Conservation (phyloP, 37 sponge, comb jelly and placozoan species). For the Spongia lamella region DNA sequence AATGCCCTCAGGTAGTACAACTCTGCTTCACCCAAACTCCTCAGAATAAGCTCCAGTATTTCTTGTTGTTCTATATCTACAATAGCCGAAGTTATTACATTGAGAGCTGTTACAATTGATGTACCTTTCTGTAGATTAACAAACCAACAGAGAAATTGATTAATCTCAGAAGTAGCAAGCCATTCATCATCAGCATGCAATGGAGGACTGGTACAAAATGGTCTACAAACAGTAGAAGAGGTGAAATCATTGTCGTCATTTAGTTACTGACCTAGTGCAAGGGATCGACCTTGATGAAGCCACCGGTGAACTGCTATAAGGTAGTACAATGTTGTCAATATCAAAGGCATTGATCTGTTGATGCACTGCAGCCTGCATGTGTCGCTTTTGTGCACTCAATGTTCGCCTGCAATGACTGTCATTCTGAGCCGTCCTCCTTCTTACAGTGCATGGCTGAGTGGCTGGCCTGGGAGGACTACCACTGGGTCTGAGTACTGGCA, state of each 20-base stretch:
- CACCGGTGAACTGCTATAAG: too few relatives aligned
- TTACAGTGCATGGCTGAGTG: too few relatives aligned
- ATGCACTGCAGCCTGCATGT: too few relatives aligned
- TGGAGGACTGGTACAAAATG: neutral
- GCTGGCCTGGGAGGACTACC: too few relatives aligned
- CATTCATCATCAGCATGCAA: neutral
- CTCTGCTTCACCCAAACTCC: constrained; percentile 40
- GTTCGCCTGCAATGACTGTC: too few relatives aligned
- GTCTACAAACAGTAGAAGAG: neutral
- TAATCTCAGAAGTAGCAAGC: constrained; percentile 15
- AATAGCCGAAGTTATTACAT: neutral
- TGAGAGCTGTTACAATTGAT: neutral
- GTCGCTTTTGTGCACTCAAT: too few relatives aligned
- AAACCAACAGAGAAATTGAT: constrained; percentile 59
- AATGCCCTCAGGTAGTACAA: constrained; percentile 47
- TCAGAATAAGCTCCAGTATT: constrained; percentile 53
- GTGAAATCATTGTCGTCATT: neutral
- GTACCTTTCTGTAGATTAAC: constrained; percentile 44
- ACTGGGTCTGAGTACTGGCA: too few relatives aligned
- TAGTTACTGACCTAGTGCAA: too few relatives aligned
- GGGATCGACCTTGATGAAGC: too few relatives aligned
- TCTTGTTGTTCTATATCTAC: constrained; percentile 77
- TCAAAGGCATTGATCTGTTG: too few relatives aligned
- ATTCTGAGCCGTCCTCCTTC: too few relatives aligned
- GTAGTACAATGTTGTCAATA: too few relatives aligned